phyloP scores from a whole-genome alignment of 2,113 vertebrate species.

The Chrysochloris asiatica region DNA sequence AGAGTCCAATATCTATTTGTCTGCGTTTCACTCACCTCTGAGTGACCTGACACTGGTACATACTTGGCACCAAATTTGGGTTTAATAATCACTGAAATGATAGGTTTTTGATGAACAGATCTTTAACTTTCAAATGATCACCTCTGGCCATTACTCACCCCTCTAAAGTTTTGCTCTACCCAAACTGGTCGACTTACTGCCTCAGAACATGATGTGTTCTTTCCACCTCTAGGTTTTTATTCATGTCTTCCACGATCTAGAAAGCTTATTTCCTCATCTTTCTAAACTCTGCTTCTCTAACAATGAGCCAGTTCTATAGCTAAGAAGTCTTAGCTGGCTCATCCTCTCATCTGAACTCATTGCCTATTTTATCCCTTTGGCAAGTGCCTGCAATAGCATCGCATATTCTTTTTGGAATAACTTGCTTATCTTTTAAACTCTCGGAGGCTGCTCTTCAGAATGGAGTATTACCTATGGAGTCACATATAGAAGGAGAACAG shows the following conservation, averaged over 20 bases:
- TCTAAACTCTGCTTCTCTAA: background rate
- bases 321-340: background rate
- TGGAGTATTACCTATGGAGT: background rate
- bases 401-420: background rate
- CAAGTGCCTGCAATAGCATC: background rate
- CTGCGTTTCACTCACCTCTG: background rate
- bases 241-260: background rate
- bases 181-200: background rate
- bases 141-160: background rate
- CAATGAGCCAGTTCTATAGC: background rate
- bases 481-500: background rate
- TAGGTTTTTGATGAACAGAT: background rate
- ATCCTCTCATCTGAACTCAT: background rate
- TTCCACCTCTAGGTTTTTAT: background rate
- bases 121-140: background rate
- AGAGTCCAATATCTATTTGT: background rate
- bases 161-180: background rate
- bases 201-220: background rate
- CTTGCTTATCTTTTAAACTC: background rate
- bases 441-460: background rate
- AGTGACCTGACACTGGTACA: background rate
- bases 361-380: background rate
- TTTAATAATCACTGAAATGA: background rate
- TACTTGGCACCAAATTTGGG: background rate
- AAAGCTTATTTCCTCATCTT: background rate